Base-by-base conservation (phyloP, 2,113 vertebrate species). In the Chrysemys picta region DNA sequence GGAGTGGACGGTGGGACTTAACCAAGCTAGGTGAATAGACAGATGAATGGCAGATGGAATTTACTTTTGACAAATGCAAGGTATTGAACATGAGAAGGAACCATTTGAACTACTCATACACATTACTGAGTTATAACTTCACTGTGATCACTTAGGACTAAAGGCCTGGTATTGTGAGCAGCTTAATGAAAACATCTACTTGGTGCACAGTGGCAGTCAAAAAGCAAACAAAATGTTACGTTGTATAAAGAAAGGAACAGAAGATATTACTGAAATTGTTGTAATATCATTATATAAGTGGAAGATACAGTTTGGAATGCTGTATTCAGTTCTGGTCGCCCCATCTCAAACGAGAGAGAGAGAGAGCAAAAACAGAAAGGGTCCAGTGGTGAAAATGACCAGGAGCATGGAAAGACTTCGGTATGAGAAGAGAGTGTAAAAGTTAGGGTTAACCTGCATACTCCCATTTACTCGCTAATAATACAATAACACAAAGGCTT, bases 161-260 rank as follows among this genome's bases (percentile, higher is more conserved):
- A 49, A 79, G 56, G 13, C 35, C 80, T 76, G 75, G 10, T 45
- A 7, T 19, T 4, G 57, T 42, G 90, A n/a, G 11, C 10, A 6
- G 56, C 57, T 19, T 27, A 17, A n/a, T 22, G n/a, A 24, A 35
- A 27, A 8, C 10, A 7, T 31, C 31, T 5, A 17, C 14, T 25
- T 13, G 47, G 5, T 47, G 56, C 6, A 4, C 22, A 2, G 21
- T 11, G 69, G 5, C 12, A 2, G 54, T 75, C 8, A 13, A 5
- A 47, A 47, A 29, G 45, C 45, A 0, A 29, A 21, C n/a, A 0
- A 1, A 5, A 10, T 2, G 65, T n/a, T n/a, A 3, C 17, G 35
- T 69, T 69, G 14, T n/a, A 21, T 69, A n/a, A 45, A 16, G 27
- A 84, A 27, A 1, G 17, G 25, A 81, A 35, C 38, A 27, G 82